A percentile compares a stretch with the other conserved stretches of the same genome.
These are phyloP conservation scores for Irena cyanogastra DNA, from an alignment of 2,113 vertebrate species.

Conservation along the genomic window DNA sequence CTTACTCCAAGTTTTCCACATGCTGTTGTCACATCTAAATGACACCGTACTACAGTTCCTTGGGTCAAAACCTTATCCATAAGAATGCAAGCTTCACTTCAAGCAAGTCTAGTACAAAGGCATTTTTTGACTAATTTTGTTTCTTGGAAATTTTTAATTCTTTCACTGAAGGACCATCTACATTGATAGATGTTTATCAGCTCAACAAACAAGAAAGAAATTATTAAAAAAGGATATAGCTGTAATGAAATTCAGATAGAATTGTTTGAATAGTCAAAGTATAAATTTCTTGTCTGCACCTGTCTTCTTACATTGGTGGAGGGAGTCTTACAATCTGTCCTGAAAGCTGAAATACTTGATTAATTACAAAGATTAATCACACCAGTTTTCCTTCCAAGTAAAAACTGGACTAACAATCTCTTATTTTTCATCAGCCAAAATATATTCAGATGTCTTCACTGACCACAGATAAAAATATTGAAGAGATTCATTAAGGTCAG, in stretches of 20 bases:
- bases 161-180: not conserved
- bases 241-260: not conserved
- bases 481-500: not conserved
- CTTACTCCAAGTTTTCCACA: not conserved
- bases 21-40: not conserved
- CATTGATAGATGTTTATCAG: not conserved
- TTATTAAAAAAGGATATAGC: not conserved
- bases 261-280: not conserved
- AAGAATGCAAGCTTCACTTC: not conserved
- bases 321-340: not conserved
- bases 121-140: not conserved
- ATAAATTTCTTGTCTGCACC: not conserved
- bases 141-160: not conserved
- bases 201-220: not conserved
- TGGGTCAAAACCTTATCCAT: not conserved
- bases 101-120: not conserved
- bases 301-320: not conserved
- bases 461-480: not conserved
- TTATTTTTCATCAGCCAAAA: not conserved
- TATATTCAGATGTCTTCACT: not conserved
- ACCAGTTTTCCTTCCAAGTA: not conserved
- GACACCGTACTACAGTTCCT: not conserved
- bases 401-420: not conserved
- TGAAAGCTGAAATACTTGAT: not conserved
- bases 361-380: not conserved